These are phyloP conservation scores for Corynorhinus townsendii DNA, from an alignment of 2,113 vertebrate genomes.

Conservation along the genomic window DNA sequence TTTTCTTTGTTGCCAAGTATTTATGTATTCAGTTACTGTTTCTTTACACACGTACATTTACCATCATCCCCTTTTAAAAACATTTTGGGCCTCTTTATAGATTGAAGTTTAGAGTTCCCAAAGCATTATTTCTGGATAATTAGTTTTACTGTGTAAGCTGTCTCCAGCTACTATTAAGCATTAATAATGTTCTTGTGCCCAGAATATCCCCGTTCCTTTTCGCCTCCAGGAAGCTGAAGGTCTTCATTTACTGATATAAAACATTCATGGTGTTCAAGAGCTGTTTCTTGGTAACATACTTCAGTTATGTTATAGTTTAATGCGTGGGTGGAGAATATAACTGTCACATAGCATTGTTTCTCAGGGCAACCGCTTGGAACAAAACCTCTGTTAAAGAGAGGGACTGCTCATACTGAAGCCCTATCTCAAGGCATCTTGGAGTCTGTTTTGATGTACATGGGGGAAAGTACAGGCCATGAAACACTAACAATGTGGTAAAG, in stretches of 20 bases:
- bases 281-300: background rate
- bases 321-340: background rate
- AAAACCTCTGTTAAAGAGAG: background rate
- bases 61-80: background rate
- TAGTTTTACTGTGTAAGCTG: background rate
- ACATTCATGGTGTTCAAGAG: background rate
- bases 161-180: background rate
- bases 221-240: background rate
- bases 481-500: background rate
- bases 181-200: background rate
- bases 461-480: background rate
- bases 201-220: background rate
- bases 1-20: slow-evolving; percentile 28
- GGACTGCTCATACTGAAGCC: background rate
- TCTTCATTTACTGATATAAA: background rate
- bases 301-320: background rate
- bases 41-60: background rate
- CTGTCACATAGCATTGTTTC: background rate
- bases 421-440: background rate
- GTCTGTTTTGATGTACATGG: background rate
- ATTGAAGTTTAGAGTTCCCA: slow-evolving; percentile 20
- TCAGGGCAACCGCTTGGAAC: background rate
- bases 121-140: slow-evolving; percentile 5
- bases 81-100: slow-evolving; percentile 21
- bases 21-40: background rate